phyloP scores from a whole-genome alignment of 2,888 invertebrate genomes.

The Ptychoptera contaminata region DNA sequence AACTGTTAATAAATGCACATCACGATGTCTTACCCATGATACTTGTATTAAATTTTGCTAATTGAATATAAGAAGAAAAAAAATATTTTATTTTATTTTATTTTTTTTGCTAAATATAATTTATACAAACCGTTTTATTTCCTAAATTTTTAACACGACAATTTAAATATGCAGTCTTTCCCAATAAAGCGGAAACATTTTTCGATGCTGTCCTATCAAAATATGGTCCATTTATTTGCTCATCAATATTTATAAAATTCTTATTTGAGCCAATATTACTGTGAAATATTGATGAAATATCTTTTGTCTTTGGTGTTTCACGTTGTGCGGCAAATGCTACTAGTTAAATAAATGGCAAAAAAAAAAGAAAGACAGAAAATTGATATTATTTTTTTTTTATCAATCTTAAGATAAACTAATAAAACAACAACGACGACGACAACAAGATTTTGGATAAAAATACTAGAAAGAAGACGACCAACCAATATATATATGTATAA shows the following conservation, averaged over 20 bases:
- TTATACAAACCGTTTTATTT: slow-evolving; percentile 60
- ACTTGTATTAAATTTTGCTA: slow-evolving; percentile 60
- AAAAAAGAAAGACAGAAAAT: no score
- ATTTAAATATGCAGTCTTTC: slow-evolving; percentile 79
- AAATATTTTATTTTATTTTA: no score
- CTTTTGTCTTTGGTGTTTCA: slow-evolving; percentile 26
- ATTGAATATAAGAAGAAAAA: slow-evolving; percentile 6
- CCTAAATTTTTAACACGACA: slow-evolving; percentile 82
- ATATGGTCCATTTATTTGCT: slow-evolving; percentile 44
- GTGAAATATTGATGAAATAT: slow-evolving; percentile 11
- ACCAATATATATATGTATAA: no score
- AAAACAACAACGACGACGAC: no score
- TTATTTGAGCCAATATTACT: slow-evolving; percentile 8
- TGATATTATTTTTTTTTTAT: no score
- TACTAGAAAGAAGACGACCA: no score
- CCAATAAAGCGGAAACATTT: slow-evolving; percentile 66
- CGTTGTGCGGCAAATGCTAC: slow-evolving; percentile 27
- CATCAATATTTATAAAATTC: slow-evolving; percentile 21
- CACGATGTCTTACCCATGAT: slow-evolving; percentile 81
- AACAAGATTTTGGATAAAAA: no score
- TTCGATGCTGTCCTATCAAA: slow-evolving; percentile 59
- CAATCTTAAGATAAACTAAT: no score
- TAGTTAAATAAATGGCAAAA: no score
- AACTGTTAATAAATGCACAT: slow-evolving; percentile 77
- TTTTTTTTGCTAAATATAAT: background rate